Evolutionary conservation across 2,888 invertebrate genomes (phyloP), one percentile per base, ranked within the genome.

Genomic region (Cyrtodaria siliqua): DNA sequence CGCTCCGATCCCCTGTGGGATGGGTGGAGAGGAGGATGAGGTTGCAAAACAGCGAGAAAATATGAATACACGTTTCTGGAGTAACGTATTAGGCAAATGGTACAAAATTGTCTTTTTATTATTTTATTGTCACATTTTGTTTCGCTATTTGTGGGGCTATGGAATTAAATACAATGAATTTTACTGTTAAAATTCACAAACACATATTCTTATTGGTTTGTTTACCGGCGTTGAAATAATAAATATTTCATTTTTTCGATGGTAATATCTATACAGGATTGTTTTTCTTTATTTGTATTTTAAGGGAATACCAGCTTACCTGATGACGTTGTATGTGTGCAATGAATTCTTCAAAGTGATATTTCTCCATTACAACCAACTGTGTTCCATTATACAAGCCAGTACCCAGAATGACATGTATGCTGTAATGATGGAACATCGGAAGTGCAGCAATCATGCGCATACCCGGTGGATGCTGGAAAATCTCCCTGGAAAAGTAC

Each of bases 341-440:
- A 2, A 79, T 53, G 18, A 61, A 70, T 0, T 56, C 29, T 42
- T 47, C 63, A n/a, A 62, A 52, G 16, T 68, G 56, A 38, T 63
- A 79, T 52, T 53, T 67, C 16, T 70, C 57, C 79, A 74, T 79
- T 6, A 79, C 60, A 26, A 79, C 63, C 1, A 74, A 8, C 47
- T 70, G 62, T 1, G 70, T 20, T 1, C 79, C 79, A 14, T 27
- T 67, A n/a, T 62, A 70, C 4, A 79, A 42, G 2, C 57, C 49
- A 1, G 70, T 49, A 2, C 62, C 49, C 29, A 74, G 33, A 2
- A 61, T 56, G 3, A 50, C 33, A 14, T 63, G 59, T n/a, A 67
- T 59, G 23, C 79, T 74, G 33, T 70, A 79, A 53, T 79, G 79
- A 29, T 79, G 79, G 42, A 63, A 79, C 52, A 79, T 49, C 2